Base-by-base conservation (phyloP, 2,888 invertebrate species). In the Drosophila kanekoi region DNA sequence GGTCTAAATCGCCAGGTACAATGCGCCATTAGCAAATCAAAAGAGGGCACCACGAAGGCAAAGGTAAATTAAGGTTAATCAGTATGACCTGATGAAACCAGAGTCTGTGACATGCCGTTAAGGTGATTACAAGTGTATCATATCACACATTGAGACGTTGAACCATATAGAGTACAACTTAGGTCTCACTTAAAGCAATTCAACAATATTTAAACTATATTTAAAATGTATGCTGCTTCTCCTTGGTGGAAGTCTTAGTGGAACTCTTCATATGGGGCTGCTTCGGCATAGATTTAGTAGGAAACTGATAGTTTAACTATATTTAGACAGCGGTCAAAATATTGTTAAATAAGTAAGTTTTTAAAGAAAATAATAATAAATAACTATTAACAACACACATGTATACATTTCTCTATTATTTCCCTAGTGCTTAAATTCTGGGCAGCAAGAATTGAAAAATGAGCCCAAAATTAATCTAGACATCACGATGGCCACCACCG, bases 381-480 rank as follows among this genome's bases (percentile, higher is more conserved):
- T 23, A 8, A 6, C 6, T 23, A 23, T 23, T n/a, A n/a, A 23
- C 23, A 23, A 23, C 23, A 23, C 23, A 1, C 23, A 23, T 28
- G 2, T 28, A 28, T 28, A 8, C 28, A 28, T 2, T 8, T 28
- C 28, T 8, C 8, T 28, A 28, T 28, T 28, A 28, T 28, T 28
- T 8, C 13, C 11, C 13, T 13, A 4, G 13, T 35, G 1, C 13
- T 35, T 11, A 35, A 35, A 4, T 35, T 11, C 35, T 35, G 28
- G 8, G 0, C 28, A 28, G 28, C 28, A 28, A 28, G 3, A 14
- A 11, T 14, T 51, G 48, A 49, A 5, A 35, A 35, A 37, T 51
- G 11, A 37, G n/a, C 23, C 23, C 2, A 58, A 48, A 62, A 66
- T 63, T 56, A 70, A 75, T 74, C 60, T 20, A 11, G 6, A 33